Conservation (phyloP, 2,888 invertebrate species). For the Julus scandinavius region DNA sequence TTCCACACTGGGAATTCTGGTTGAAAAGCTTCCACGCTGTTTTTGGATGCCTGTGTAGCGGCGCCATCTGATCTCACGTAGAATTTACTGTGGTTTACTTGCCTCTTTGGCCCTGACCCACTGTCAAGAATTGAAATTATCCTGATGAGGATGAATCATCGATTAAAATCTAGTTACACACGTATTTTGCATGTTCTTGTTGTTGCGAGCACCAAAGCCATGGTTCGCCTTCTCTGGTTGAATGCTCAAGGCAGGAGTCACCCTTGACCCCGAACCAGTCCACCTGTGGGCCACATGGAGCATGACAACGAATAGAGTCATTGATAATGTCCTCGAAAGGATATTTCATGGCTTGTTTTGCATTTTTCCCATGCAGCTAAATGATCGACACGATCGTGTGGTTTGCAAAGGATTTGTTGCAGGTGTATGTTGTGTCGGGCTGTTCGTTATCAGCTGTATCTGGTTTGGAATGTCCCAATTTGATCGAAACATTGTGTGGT, state of each 20-base stretch:
- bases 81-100: no score
- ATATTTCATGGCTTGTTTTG: not conserved
- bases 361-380: not conserved
- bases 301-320: not conserved
- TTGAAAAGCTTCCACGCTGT: no score
- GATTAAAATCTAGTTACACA: not conserved
- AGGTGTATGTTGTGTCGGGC: not conserved
- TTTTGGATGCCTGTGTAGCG: no score
- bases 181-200: not conserved
- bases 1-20: no score
- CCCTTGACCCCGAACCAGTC: conserved; percentile 13
- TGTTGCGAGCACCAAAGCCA: not conserved
- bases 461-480: not conserved
- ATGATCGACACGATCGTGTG: not conserved
- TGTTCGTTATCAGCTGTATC: not conserved
- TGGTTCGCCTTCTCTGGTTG: not conserved
- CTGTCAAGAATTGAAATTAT: not conserved
- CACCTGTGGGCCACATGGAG: not conserved
- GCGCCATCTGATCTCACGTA: no score
- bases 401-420: not conserved
- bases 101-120: not conserved
- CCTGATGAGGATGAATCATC: not conserved
- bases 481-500: not conserved
- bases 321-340: not conserved
- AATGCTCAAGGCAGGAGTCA: not conserved